phyloP scores from a whole-genome alignment of 2,888 invertebrate genomes.

The Craniophora ligustri region DNA sequence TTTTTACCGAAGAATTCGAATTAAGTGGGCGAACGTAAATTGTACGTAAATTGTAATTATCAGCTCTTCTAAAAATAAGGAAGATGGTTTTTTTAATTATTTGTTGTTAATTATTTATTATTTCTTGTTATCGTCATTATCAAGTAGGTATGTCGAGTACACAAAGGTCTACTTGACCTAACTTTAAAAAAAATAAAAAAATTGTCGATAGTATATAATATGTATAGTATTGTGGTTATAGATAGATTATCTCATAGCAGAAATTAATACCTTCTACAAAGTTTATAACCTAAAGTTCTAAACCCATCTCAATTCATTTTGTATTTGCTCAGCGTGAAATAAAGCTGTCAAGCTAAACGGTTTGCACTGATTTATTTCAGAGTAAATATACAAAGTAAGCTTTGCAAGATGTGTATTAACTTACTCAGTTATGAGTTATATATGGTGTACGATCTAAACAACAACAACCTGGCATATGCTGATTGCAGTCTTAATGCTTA shows the following conservation, averaged over 20 bases:
- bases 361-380: slow-evolving; percentile 47
- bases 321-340: slow-evolving; percentile 53
- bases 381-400: slow-evolving; percentile 49
- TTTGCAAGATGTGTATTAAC: slow-evolving; percentile 17
- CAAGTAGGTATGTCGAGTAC: too few relatives aligned
- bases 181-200: too few relatives aligned
- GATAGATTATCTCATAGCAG: slow-evolving; percentile 1
- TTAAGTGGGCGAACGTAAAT: not conserved
- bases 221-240: too few relatives aligned
- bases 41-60: not conserved
- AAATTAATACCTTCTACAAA: slow-evolving; percentile 25
- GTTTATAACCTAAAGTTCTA: slow-evolving; percentile 36
- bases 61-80: too few relatives aligned
- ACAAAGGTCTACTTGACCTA: too few relatives aligned
- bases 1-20: not conserved
- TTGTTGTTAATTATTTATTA: too few relatives aligned
- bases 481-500: slow-evolving; percentile 22
- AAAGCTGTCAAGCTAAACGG: slow-evolving; percentile 54
- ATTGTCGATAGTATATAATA: too few relatives aligned
- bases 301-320: slow-evolving; percentile 49
- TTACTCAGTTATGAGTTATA: slow-evolving; percentile 34
- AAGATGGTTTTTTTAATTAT: too few relatives aligned
- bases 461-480: slow-evolving; percentile 2
- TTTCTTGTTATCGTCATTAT: too few relatives aligned
- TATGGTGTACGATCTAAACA: slow-evolving; percentile 20